These are phyloP conservation scores for Narcine bancroftii DNA, from an alignment of 2,113 vertebrate species.

Conservation along the genomic window DNA sequence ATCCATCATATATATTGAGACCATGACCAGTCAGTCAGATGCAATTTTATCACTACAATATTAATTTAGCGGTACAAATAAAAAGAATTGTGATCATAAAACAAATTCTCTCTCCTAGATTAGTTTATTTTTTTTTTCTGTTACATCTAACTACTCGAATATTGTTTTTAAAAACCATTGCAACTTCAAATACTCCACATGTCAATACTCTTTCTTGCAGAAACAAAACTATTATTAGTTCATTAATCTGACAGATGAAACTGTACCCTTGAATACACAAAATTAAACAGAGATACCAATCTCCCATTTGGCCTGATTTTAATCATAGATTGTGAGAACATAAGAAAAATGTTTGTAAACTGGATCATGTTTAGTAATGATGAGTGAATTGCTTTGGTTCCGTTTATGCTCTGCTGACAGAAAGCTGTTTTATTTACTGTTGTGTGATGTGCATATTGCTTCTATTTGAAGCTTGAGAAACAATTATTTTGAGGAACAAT, in stretches of 20 bases:
- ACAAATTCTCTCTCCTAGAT: not conserved
- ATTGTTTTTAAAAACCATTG: not conserved
- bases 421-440: not conserved
- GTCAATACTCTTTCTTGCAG: not conserved
- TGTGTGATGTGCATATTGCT: not conserved
- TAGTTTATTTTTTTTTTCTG: not conserved
- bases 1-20: not conserved
- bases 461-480: not conserved
- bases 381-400: not conserved
- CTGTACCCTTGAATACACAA: not conserved
- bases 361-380: not conserved
- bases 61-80: not conserved
- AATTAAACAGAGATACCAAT: not conserved
- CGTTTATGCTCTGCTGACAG: not conserved
- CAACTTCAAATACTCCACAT: not conserved
- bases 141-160: not conserved
- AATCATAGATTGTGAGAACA: too few relatives aligned
- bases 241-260: not conserved
- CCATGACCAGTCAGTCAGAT: not conserved
- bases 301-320: not conserved
- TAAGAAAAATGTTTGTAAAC: too few relatives aligned
- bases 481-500: not conserved
- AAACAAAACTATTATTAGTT: not conserved
- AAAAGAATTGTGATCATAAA: not conserved
- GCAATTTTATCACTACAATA: not conserved